Evolutionary conservation across 2,888 invertebrate species (phyloP), one percentile per base, ranked within the genome.

Genomic region (Junonia oenone): DNA sequence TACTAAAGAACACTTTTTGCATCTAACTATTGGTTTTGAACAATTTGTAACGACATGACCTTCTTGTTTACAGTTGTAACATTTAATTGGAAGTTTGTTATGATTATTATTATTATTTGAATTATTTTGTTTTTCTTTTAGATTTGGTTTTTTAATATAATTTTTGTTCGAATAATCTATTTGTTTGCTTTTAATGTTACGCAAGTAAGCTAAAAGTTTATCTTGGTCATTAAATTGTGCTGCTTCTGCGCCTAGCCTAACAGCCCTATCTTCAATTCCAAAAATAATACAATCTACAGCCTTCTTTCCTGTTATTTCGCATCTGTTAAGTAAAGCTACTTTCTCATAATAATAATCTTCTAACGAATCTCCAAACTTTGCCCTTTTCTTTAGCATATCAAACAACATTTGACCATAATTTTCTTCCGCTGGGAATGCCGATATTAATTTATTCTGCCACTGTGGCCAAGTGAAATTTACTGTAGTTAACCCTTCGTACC

Each of bases 201-300:
- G 22, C 22, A 22, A 29, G 13, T 13, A 33, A 11, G 33, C 3
- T 13, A 11, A 13, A n/a, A 33, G 13, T 33, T 33, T 13, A 13
- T 65, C 63, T 2, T 63, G 64, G 49, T 65, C 62, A 2, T 45
- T 15, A 45, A 61, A 64, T 13, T 13, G n/a, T 13, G 13, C 3
- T 3, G n/a, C 33, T 13, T 13, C 9, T 4, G n/a, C 13, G 1
- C 33, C 33, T 13, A 31, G 2, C 11, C 31, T 31, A 11, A 31
- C 31, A 31, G 11, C 53, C 6, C 29, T 54, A 45, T 68, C 63
- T 5, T 6, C 1, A 26, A 63, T 58, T 5, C 65, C 66, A 17
- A 65, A 51, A 11, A 67, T 46, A 5, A 67, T 35, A 46, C 68
- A 68, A 31, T 66, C 65, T 5, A 68, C 67, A 1, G 65, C 68